Evolutionary conservation across 2,113 vertebrate species (phyloP).

Genomic region (Gallinago undulata): DNA sequence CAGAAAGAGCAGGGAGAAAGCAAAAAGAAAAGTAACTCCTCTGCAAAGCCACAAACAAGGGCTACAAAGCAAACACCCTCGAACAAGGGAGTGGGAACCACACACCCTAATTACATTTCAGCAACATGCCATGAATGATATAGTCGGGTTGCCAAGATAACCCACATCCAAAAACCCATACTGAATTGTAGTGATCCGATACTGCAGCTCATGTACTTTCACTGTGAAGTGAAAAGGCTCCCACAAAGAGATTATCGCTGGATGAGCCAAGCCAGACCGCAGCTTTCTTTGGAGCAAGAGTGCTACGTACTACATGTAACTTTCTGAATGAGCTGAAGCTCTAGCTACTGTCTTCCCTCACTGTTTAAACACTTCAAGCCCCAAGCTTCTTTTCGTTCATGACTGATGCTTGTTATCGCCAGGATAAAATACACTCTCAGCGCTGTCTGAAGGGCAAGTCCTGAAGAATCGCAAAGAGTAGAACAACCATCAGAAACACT

Average conservation of each 20-base stretch:
- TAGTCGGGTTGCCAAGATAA: background rate
- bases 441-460: rapidly evolving
- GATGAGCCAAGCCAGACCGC: background rate
- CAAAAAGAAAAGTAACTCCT: background rate
- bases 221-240: background rate
- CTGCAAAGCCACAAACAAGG: background rate
- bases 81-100: background rate
- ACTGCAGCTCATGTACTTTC: background rate
- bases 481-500: rapidly evolving
- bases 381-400: rapidly evolving
- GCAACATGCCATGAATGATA: background rate
- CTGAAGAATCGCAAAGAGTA: rapidly evolving
- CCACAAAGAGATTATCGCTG: background rate
- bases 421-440: rapidly evolving
- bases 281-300: background rate
- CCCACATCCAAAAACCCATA: background rate
- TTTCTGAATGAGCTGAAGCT: background rate
- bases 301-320: rapidly evolving
- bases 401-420: rapidly evolving
- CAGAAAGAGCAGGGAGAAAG: background rate
- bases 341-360: rapidly evolving
- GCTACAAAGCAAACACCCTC: background rate
- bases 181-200: background rate
- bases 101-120: slow-evolving; percentile 9
- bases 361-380: background rate